Evolutionary conservation across 2,888 invertebrate species (phyloP).

Genomic region (Sarcophaga caerulescens): DNA sequence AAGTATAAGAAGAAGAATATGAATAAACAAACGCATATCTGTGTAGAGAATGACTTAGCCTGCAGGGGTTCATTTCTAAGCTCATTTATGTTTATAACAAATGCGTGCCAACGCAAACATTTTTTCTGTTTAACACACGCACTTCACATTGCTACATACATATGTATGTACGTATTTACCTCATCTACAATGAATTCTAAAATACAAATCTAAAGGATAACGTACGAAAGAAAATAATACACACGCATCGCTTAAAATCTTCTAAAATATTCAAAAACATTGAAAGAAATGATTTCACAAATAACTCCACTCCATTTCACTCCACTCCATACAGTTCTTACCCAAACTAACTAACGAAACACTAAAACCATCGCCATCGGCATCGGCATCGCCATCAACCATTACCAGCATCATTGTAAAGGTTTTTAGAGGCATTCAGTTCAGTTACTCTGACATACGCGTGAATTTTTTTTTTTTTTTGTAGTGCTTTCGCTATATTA

Average conservation of each 20-base stretch:
- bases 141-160: not conserved
- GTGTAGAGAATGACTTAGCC: constrained; percentile 71
- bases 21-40: no score
- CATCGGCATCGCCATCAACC: no score
- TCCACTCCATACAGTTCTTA: constrained; percentile 8
- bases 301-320: not conserved
- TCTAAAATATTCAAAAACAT: constrained; percentile 75
- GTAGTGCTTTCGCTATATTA: constrained; percentile 39
- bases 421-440: no score
- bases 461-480: no score
- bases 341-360: constrained; percentile 69
- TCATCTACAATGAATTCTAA: not conserved
- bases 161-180: constrained; percentile 25
- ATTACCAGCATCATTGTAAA: no score
- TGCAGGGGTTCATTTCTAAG: constrained; percentile 80
- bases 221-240: no score
- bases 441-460: no score
- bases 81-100: constrained; percentile 81
- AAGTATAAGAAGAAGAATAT: constrained; percentile 55
- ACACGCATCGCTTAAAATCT: constrained; percentile 69
- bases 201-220: not conserved
- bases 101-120: constrained; percentile 79
- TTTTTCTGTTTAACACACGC: constrained; percentile 55
- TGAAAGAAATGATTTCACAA: constrained; percentile 64
- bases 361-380: constrained; percentile 35